These are phyloP conservation scores for Troides oblongomaculatus DNA, from an alignment of 2,888 invertebrate genomes.

Conservation along the genomic window DNA sequence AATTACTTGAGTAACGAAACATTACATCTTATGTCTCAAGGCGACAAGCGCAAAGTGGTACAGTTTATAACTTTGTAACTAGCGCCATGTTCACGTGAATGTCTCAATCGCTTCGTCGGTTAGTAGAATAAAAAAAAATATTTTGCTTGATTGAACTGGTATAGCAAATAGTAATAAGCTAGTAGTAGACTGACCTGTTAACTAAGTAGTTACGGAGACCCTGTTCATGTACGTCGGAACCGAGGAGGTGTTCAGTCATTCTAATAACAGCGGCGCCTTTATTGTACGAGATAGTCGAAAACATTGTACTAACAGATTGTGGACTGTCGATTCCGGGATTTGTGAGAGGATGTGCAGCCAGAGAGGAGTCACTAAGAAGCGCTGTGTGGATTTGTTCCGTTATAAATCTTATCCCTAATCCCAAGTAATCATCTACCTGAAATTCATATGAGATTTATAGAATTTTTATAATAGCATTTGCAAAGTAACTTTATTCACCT, in stretches of 20 bases:
- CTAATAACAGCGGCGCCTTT: constrained; percentile 84
- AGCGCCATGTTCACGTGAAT: too few relatives aligned
- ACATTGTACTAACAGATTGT: constrained; percentile 80
- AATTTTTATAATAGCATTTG: too few relatives aligned
- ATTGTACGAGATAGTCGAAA: constrained; percentile 84
- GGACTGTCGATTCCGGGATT: constrained; percentile 78
- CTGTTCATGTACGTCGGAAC: constrained; percentile 68
- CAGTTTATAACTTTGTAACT: too few relatives aligned
- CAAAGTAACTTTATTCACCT: too few relatives aligned
- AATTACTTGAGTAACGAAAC: too few relatives aligned
- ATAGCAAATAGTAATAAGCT: background rate
- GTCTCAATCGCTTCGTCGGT: too few relatives aligned
- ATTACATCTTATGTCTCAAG: too few relatives aligned
- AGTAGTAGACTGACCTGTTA: constrained; percentile 58
- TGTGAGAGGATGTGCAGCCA: constrained; percentile 80
- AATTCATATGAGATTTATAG: background rate
- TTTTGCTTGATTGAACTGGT: background rate
- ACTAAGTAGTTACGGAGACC: constrained; percentile 80
- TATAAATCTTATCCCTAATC: constrained; percentile 84
- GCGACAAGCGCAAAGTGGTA: too few relatives aligned
- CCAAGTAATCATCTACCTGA: constrained; percentile 83
- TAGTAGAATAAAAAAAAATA: background rate
- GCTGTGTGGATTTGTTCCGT: constrained; percentile 84
- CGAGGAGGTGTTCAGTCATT: constrained; percentile 84
- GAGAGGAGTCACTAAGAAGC: constrained; percentile 80